Evolutionary conservation across 2,113 vertebrate genomes (phyloP), one percentile per base, ranked within the genome.

Genomic region (Dermatemys mawii): DNA sequence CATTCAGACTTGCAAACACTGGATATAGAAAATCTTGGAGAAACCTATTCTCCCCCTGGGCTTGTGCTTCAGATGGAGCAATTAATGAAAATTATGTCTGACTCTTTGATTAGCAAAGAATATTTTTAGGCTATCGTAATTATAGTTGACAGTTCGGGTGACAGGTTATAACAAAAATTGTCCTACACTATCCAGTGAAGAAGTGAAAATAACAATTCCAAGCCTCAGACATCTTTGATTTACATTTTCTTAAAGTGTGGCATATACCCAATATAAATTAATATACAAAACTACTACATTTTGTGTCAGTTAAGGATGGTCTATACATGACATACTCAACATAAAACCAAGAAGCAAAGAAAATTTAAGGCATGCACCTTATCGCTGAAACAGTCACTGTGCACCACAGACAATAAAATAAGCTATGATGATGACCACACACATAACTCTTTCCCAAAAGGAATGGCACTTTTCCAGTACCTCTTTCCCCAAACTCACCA

Each of bases 171-270:
- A 85, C 54, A 73, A 12, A 80, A 49, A 2, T 81, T 54, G 53
- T 91, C 88, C 88, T 83, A 46, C 16, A 1, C 53, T 17, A 2
- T 17, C 17, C 22, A 53, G 2, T 7, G 83, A 55, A 6, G 8
- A 10, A 80, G 38, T 78, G 86, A 3, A 57, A 79, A 17, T 13
- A 19, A 32, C 82, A 27, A 83, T 5, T 79, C 2, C 0, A 0
- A 10, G 51, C 2, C 0, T 82, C 2, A 0, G 76, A 35, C 46
- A 8, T 70, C 27, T 67, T 6, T 35, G 60, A 75, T 27, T 27
- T 75, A 41, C 26, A 75, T 75, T 75, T 75, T 75, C 38, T 75
- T 75, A 11, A 32, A 11, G 63, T 3, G 51, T 53, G 46, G 3
- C 24, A 70, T 3, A 0, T 1, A 1, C 3, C 8, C 12, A 1